Base-by-base conservation (phyloP, 2,797 vertebrate genomes). In the Anniella stebbinsi region DNA sequence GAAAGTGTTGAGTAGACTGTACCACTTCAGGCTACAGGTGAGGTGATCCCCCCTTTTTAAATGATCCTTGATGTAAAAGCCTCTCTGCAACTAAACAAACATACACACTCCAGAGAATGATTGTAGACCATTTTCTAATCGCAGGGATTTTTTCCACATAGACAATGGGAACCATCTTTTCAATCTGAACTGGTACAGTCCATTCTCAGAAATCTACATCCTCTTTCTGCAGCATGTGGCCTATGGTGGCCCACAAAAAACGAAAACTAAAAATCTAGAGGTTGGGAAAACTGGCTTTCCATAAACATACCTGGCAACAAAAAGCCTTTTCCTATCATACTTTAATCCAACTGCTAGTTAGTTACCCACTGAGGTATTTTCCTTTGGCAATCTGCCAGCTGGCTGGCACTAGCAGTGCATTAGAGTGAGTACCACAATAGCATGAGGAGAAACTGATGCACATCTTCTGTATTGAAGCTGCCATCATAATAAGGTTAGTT, bases 401-500 rank as follows among this genome's bases (percentile, higher is more conserved):
- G 36, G 17, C 11, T 60, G 67, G 48, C 45, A 5, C 9, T 41
- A 23, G 4, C 11, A 33, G 3, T 54, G 73, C 60, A 1, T 84
- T 67, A 73, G 23, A 30, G 23, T 38, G n/a, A 84, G 66, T 1
- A 33, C 51, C 33, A 72, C 48, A 86, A 23, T 10, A 72, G 66
- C 73, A 69, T 30, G 60, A 69, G 84, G 81, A 51, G n/a, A 87
- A 63, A 48, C 86, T 33, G 57, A 77, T n/a, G 17, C 23, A 92
- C 57, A 78, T 91, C 90, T 95, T 92, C 90, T 94, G 78, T 95
- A 88, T 94, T 93, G 93, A 91, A 94, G 41, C 72, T 80, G 93
- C 76, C 93, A 84, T 95, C 93, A 95, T 94, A 96, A 93, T 93
- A 93, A 96, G 83, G 87, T 93, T 95, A 95, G 95, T 95, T 96